Evolutionary conservation across 1,140 invertebrate genomes (phyloP).

Genomic region (Drosophila ironensis): DNA sequence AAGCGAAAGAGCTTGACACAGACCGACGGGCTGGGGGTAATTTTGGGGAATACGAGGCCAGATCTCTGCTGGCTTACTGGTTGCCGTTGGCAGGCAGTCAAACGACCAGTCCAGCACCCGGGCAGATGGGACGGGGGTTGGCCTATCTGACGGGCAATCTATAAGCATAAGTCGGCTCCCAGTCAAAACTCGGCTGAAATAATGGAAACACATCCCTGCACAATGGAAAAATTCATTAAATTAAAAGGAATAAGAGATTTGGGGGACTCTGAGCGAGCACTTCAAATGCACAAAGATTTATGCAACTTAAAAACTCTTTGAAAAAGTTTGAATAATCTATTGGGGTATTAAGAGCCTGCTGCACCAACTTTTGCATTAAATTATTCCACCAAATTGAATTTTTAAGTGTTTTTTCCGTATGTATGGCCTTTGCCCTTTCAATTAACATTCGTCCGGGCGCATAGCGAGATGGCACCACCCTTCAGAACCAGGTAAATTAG

Average conservation of each 20-base stretch:
- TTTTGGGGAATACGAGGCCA: conserved; percentile 51
- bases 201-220: conserved; percentile 26
- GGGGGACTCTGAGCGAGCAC: too few relatives aligned
- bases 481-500: conserved; percentile 28
- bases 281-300: too few relatives aligned
- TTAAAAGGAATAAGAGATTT: background rate
- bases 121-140: conserved; percentile 1
- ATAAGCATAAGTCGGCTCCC: conserved; percentile 54
- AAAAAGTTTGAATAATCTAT: too few relatives aligned
- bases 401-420: background rate
- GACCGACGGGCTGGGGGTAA: conserved; percentile 27
- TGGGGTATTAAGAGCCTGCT: too few relatives aligned
- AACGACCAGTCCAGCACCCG: too few relatives aligned
- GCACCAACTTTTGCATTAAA: too few relatives aligned
- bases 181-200: conserved; percentile 21
- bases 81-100: conserved; percentile 13
- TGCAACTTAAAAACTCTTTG: too few relatives aligned
- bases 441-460: conserved; percentile 60
- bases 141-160: conserved; percentile 39
- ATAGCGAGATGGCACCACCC: conserved; percentile 23
- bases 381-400: too few relatives aligned
- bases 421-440: conserved; percentile 37
- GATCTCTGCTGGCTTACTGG: conserved; percentile 40
- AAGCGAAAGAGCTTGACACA: conserved; percentile 42
- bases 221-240: background rate